A percentile compares a stretch with the other conserved stretches of the same genome.
Evolutionary conservation across 2,797 vertebrate species (phyloP).

Genomic region (Liparis tanakae): DNA sequence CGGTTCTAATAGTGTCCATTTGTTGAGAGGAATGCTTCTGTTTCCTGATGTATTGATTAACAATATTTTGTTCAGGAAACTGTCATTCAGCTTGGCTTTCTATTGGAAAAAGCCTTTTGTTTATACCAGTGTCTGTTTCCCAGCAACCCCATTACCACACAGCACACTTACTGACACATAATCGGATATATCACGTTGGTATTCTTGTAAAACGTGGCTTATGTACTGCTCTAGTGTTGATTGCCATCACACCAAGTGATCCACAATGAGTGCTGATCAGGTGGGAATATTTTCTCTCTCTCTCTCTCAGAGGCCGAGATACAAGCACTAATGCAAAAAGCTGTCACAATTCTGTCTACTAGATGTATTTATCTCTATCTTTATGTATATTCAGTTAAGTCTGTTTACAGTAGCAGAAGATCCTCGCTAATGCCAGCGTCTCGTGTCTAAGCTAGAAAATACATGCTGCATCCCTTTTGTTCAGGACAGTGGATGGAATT

Average conservation of each 20-base stretch:
- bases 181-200: constrained; percentile 60
- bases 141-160: constrained; percentile 73
- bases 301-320: constrained; percentile 8
- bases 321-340: constrained; percentile 7
- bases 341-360: neutral
- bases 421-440: constrained; percentile 13
- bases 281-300: constrained; percentile 24
- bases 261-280: constrained; percentile 45
- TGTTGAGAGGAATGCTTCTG: constrained; percentile 14
- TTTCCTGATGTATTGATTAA: constrained; percentile 36
- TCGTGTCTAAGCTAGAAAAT: constrained; percentile 34
- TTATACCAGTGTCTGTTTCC: constrained; percentile 72
- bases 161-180: constrained; percentile 57
- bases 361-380: constrained; percentile 6
- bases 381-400: constrained; percentile 21
- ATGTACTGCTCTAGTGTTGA: constrained; percentile 58
- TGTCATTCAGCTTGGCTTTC: constrained; percentile 33
- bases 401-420: constrained; percentile 33
- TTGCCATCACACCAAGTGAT: constrained; percentile 55
- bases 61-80: constrained; percentile 52
- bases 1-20: constrained; percentile 2
- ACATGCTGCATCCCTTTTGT: constrained; percentile 57
- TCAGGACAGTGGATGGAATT: constrained; percentile 63
- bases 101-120: constrained; percentile 54
- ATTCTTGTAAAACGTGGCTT: constrained; percentile 58